Evolutionary conservation across 2,113 vertebrate species (phyloP).

Genomic region (Scalopus aquaticus): DNA sequence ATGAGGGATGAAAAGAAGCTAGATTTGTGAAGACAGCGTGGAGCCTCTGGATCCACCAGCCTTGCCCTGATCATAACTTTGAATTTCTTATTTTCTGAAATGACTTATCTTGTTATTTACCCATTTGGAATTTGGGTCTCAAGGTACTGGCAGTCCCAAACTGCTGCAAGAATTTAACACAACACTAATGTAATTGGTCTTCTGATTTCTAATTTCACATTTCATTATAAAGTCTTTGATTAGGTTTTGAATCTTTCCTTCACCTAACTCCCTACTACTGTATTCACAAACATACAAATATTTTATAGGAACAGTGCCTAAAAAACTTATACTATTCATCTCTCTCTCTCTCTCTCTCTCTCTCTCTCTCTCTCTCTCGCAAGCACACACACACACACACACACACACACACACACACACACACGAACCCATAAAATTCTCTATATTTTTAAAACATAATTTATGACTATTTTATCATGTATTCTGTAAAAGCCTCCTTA

Average conservation of each 20-base stretch:
- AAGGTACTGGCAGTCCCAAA: not conserved
- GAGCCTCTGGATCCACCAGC: not conserved
- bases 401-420: accelerated
- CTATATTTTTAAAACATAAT: not conserved
- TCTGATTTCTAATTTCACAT: not conserved
- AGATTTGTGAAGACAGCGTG: not conserved
- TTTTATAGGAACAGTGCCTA: not conserved
- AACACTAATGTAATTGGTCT: not conserved
- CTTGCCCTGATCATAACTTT: not conserved
- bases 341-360: not conserved
- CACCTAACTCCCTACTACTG: not conserved
- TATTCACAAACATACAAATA: not conserved
- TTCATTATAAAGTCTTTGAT: not conserved
- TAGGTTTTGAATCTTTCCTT: not conserved
- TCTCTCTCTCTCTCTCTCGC: too few relatives aligned
- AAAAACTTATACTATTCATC: not conserved
- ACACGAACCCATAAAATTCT: not conserved
- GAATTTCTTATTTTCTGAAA: not conserved
- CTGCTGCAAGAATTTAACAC: not conserved
- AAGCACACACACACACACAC: too few relatives aligned
- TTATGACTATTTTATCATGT: not conserved
- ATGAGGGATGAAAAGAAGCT: not conserved
- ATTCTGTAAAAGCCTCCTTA: not conserved
- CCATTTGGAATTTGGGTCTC: not conserved
- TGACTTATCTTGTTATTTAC: not conserved